These are phyloP conservation scores for Lytechinus pictus DNA, from an alignment of 35 echinoderm and acorn worm genomes.

Conservation along the genomic window DNA sequence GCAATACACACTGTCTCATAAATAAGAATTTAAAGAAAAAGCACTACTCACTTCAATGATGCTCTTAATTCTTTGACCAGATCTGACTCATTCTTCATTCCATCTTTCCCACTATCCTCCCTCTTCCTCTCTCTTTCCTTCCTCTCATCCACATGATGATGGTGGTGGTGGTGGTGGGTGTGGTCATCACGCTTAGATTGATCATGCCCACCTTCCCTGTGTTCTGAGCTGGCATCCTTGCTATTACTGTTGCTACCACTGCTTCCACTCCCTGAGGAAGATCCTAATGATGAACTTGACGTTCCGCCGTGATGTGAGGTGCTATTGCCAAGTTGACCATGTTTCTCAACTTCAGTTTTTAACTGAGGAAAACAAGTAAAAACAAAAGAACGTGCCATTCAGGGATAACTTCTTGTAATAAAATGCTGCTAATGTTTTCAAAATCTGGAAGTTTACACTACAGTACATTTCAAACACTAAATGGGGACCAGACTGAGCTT, in stretches of 20 bases:
- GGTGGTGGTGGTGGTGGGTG: conserved; percentile 51
- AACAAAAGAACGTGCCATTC: background rate
- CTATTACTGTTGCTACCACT: conserved; percentile 44
- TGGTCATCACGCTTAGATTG: conserved; percentile 64
- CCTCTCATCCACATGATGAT: conserved; percentile 59
- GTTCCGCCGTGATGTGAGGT: background rate
- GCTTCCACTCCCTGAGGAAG: conserved; percentile 40
- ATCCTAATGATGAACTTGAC: background rate
- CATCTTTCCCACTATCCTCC: conserved; percentile 64
- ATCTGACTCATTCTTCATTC: conserved; percentile 76
- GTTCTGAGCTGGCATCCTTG: conserved; percentile 59
- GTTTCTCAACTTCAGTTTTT: conserved; percentile 66
- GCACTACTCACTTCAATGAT: conserved; percentile 76
- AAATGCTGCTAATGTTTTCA: too few relatives aligned
- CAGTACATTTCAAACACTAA: too few relatives aligned
- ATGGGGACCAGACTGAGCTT: too few relatives aligned
- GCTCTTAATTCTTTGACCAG: conserved; percentile 84
- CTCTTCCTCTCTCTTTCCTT: conserved; percentile 75
- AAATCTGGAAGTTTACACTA: too few relatives aligned
- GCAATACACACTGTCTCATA: background rate
- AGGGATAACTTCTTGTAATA: too few relatives aligned
- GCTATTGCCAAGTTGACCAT: conserved; percentile 41
- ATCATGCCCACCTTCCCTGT: conserved; percentile 76
- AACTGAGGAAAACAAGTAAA: conserved; percentile 36
- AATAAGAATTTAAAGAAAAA: background rate